phyloP scores from a whole-genome alignment of 2,888 invertebrate genomes.

The Strigamia transsilvanica region DNA sequence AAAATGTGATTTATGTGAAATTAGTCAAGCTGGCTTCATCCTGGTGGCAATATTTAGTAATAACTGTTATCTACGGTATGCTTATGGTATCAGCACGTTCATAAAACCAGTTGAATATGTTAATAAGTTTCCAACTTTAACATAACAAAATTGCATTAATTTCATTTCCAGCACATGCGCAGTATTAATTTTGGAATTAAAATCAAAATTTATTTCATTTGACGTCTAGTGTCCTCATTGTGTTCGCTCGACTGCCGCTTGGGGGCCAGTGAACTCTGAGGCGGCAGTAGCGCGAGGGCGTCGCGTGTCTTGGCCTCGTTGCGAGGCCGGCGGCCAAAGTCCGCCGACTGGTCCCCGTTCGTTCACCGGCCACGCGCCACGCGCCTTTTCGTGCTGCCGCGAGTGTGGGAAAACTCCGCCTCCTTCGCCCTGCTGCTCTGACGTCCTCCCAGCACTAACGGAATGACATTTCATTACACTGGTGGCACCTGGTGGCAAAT shows the following conservation, averaged over 20 bases:
- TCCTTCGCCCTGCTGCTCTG: neutral
- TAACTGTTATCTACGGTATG: too few species aligned
- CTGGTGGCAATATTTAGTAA: too few species aligned
- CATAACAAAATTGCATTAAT: too few species aligned
- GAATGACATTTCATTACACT: too few species aligned
- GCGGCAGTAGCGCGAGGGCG: slow-evolving; percentile 19
- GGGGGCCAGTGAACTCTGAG: slow-evolving; percentile 11
- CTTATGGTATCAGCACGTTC: too few species aligned
- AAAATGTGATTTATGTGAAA: too few species aligned
- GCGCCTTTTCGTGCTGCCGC: slow-evolving; percentile 17
- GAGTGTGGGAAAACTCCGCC: slow-evolving; percentile 51
- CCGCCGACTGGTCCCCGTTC: slow-evolving; percentile 28
- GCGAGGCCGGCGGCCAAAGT: slow-evolving; percentile 18
- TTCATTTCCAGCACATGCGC: neutral
- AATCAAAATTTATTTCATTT: neutral
- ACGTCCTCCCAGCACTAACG: neutral
- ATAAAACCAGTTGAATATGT: too few species aligned
- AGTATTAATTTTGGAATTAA: neutral
- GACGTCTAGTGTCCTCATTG: neutral
- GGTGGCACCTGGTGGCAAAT: too few species aligned
- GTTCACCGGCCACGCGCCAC: slow-evolving; percentile 39
- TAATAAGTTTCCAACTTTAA: too few species aligned
- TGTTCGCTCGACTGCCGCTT: slow-evolving; percentile 1
- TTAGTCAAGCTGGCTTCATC: too few species aligned
- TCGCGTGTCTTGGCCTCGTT: slow-evolving; percentile 39